Percentiles rank a stretch among this genome's conserved stretches.
Conservation (phyloP, 2,113 vertebrate species). For the Scatophagus argus region DNA sequence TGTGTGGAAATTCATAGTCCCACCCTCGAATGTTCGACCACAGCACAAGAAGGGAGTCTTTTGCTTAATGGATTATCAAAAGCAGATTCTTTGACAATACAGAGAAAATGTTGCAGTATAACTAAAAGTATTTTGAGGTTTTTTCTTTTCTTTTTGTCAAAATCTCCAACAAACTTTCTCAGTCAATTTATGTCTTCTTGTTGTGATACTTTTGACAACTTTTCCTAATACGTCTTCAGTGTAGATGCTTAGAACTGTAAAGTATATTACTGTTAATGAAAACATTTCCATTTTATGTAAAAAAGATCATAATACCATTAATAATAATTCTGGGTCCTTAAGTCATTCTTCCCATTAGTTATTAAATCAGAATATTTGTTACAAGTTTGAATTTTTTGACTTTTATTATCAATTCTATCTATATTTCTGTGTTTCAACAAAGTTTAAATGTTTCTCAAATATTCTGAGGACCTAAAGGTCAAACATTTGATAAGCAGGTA, state of each 20-base stretch:
- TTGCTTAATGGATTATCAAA: slow-evolving; percentile 67
- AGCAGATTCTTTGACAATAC: slow-evolving; percentile 63
- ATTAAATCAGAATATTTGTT: not conserved
- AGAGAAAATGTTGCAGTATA: slow-evolving; percentile 41
- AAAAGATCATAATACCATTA: not conserved
- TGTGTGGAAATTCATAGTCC: slow-evolving; percentile 52
- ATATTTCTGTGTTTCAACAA: not conserved
- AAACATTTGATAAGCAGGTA: not conserved
- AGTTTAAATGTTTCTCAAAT: slow-evolving; percentile 11
- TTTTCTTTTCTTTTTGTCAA: slow-evolving; percentile 44
- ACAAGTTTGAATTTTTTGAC: not conserved
- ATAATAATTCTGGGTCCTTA: not conserved
- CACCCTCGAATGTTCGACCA: slow-evolving; percentile 66
- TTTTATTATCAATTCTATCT: not conserved
- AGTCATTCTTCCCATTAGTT: not conserved
- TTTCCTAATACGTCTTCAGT: slow-evolving; percentile 14
- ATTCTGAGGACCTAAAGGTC: not conserved
- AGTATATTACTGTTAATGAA: not conserved
- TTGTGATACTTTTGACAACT: slow-evolving; percentile 36
- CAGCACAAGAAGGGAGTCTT: slow-evolving; percentile 47
- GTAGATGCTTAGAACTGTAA: slow-evolving; percentile 10
- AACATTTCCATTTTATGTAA: not conserved
- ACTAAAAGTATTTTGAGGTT: slow-evolving; percentile 66
- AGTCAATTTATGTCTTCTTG: slow-evolving; percentile 27
- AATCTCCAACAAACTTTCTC: slow-evolving; percentile 59